phyloP scores from a whole-genome alignment of 2,888 invertebrate species.

The Eurytoma adleriae region DNA sequence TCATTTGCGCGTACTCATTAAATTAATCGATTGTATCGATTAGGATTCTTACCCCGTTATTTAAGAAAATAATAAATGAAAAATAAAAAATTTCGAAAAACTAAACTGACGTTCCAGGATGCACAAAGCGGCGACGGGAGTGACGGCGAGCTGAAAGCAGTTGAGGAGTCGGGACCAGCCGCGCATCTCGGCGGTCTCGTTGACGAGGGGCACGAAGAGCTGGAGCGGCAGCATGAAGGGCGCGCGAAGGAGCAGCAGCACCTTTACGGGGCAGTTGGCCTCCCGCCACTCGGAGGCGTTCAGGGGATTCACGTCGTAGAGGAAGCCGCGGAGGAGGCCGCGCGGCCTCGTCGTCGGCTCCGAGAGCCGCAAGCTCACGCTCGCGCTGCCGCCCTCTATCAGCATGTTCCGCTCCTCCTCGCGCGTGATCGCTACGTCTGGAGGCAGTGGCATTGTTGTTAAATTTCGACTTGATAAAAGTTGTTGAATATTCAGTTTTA shows the following conservation, averaged over 20 bases:
- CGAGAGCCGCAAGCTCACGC: not conserved
- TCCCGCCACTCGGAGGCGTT: slow-evolving; percentile 73
- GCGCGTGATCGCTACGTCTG: slow-evolving; percentile 70
- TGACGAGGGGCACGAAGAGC: slow-evolving; percentile 79
- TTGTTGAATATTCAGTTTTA: too few species aligned
- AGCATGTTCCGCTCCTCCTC: slow-evolving; percentile 59
- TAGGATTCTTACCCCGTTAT: too few species aligned
- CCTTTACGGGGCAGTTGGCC: slow-evolving; percentile 67
- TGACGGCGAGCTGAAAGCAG: slow-evolving; percentile 77
- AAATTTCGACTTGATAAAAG: too few species aligned
- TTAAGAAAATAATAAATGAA: too few species aligned
- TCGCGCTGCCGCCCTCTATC: not conserved
- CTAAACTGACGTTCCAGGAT: slow-evolving; percentile 68
- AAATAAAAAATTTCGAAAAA: too few species aligned
- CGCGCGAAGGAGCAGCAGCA: slow-evolving; percentile 75
- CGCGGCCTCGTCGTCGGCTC: slow-evolving; percentile 60
- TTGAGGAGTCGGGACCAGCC: slow-evolving; percentile 81
- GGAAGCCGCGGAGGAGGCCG: slow-evolving; percentile 68
- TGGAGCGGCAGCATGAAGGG: slow-evolving; percentile 78
- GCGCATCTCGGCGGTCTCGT: slow-evolving; percentile 75
- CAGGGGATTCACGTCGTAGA: slow-evolving; percentile 72
- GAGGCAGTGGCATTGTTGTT: not conserved
- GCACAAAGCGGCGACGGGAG: slow-evolving; percentile 75
- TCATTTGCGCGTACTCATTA: too few species aligned
- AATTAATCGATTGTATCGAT: too few species aligned